Evolutionary conservation across 2,113 vertebrate genomes (phyloP).

Genomic region (Prunella himalayana): DNA sequence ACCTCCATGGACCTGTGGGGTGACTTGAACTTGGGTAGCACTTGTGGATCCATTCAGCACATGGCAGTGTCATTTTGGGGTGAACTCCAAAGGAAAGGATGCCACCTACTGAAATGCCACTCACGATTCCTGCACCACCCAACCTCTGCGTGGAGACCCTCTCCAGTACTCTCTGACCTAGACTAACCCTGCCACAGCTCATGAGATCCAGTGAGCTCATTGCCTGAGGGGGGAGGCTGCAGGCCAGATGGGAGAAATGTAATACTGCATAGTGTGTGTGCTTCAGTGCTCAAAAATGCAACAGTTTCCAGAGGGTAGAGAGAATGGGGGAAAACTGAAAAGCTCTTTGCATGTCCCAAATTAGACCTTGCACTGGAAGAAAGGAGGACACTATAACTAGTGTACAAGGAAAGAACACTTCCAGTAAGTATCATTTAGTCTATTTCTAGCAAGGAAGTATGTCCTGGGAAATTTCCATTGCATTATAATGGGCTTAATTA

Average conservation of each 20-base stretch:
- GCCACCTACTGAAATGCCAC: slow-evolving; percentile 7
- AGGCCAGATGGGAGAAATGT: slow-evolving; percentile 59
- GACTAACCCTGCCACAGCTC: slow-evolving; percentile 13
- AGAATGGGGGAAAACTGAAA: background rate
- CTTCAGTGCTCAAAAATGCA: slow-evolving; percentile 17
- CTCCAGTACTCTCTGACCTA: background rate
- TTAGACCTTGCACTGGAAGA: background rate
- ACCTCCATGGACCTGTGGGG: background rate
- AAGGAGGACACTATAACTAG: background rate
- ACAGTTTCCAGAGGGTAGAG: background rate
- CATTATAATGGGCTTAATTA: background rate
- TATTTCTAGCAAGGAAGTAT: background rate
- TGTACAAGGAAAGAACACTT: background rate
- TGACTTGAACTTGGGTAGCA: background rate
- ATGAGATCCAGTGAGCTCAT: slow-evolving; percentile 38
- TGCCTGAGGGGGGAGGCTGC: slow-evolving; percentile 36
- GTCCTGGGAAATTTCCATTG: background rate
- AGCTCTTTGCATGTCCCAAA: background rate
- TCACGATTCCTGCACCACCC: background rate
- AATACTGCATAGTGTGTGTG: slow-evolving; percentile 21
- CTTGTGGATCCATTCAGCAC: fast-evolving
- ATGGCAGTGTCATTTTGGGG: fast-evolving
- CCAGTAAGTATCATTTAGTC: background rate
- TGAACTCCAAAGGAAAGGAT: background rate
- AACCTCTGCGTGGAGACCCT: slow-evolving; percentile 2